Percentiles rank a stretch among this genome's conserved stretches.
Conservation (phyloP, 2,797 vertebrate genomes). For the Tragopan temminckii region DNA sequence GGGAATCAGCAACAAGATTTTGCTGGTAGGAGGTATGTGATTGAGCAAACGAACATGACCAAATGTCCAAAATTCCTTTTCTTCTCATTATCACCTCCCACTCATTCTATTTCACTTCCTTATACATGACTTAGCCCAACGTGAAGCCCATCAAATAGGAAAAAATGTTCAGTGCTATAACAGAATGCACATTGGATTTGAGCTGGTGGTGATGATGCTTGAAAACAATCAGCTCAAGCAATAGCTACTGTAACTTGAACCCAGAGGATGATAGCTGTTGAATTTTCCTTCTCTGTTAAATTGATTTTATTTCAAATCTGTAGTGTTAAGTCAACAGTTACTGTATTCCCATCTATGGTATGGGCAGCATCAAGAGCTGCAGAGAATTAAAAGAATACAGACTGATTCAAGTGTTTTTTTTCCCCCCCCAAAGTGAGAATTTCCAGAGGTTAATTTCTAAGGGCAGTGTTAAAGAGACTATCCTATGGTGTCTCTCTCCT, state of each 20-base stretch:
- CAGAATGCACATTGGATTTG: not conserved
- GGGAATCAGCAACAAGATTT: not conserved
- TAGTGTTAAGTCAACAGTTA: not conserved
- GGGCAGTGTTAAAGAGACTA: not conserved
- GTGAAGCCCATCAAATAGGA: not conserved
- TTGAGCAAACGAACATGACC: not conserved
- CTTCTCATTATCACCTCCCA: not conserved
- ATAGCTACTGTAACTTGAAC: not conserved
- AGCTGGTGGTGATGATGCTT: not conserved
- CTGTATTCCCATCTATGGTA: not conserved
- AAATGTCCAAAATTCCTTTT: not conserved
- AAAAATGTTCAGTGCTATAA: not conserved
- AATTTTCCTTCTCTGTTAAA: not conserved
- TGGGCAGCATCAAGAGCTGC: not conserved
- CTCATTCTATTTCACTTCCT: not conserved
- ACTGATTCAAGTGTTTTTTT: not conserved
- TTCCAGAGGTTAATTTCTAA: not conserved
- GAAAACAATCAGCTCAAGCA: not conserved
- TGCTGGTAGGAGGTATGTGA: not conserved
- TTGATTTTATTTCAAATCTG: not conserved
- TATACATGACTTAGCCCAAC: not conserved
- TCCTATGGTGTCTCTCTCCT: not conserved
- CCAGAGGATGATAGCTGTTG: not conserved
- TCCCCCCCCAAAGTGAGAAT: not conserved
- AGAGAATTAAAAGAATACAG: not conserved